phyloP scores from a whole-genome alignment of 2,113 vertebrate genomes.

The Ellobius talpinus region DNA sequence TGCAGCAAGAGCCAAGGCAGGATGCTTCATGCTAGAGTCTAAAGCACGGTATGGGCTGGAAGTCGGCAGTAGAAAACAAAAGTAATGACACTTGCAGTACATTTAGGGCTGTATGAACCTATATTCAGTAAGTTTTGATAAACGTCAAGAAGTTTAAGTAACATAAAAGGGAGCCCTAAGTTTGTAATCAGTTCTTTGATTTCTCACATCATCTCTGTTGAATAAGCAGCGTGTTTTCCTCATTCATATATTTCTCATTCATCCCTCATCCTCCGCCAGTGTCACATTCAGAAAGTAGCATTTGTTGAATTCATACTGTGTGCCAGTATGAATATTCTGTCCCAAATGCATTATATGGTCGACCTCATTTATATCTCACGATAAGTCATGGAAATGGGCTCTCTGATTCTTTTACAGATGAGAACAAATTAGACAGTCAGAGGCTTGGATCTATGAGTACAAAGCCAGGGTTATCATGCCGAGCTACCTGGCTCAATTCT shows the following conservation, averaged over 20 bases:
- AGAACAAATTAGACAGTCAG: conserved; percentile 3
- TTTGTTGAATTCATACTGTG: conserved; percentile 39
- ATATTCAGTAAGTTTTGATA: neutral
- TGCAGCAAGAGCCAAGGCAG: neutral
- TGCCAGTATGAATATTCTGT: neutral
- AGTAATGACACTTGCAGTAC: neutral
- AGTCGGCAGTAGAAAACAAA: neutral
- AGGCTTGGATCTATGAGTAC: neutral
- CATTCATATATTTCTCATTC: neutral
- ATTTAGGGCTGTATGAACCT: neutral
- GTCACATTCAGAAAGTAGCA: neutral
- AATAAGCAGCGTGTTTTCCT: neutral
- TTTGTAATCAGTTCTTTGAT: neutral
- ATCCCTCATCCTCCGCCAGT: neutral
- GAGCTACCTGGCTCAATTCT: neutral
- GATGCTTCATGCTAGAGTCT: neutral
- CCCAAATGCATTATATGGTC: neutral
- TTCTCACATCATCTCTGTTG: neutral
- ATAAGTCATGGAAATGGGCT: neutral
- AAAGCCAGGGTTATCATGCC: neutral
- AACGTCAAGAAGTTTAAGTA: neutral
- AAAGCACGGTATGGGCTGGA: neutral
- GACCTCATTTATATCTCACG: neutral
- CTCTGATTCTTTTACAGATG: conserved; percentile 37
- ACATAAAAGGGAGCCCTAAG: neutral